These are phyloP conservation scores for Sylvia atricapilla DNA, from an alignment of 2,113 vertebrate genomes.

Conservation along the genomic window DNA sequence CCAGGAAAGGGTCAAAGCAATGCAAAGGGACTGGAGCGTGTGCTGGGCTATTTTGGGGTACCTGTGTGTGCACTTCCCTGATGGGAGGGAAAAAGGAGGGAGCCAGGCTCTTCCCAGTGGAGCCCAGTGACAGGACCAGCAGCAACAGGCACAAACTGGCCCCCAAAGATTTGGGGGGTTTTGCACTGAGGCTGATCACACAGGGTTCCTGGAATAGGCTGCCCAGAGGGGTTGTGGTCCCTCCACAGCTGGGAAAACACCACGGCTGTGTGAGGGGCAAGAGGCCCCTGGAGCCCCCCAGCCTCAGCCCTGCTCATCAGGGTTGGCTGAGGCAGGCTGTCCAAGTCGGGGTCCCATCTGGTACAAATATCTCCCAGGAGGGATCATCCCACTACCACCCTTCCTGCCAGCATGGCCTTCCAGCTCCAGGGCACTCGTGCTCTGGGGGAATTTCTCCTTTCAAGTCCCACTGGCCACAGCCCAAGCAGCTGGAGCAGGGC, in stretches of 20 bases:
- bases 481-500: background rate
- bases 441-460: background rate
- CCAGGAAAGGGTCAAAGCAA: background rate
- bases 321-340: rapidly evolving
- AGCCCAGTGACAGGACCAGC: background rate
- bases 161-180: background rate
- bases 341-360: rapidly evolving
- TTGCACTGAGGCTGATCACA: background rate
- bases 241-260: background rate
- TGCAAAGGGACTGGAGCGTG: background rate
- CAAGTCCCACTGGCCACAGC: too few relatives aligned
- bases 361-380: background rate
- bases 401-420: background rate
- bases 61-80: rapidly evolving
- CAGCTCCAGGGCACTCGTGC: background rate
- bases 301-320: background rate
- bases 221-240: background rate
- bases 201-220: background rate
- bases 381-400: rapidly evolving
- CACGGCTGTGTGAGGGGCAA: rapidly evolving
- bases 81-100: background rate
- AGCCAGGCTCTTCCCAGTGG: background rate
- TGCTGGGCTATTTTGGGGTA: background rate
- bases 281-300: too few relatives aligned
- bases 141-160: background rate